Conservation (phyloP, 2,888 invertebrate genomes). For the Xylocampa areola region DNA sequence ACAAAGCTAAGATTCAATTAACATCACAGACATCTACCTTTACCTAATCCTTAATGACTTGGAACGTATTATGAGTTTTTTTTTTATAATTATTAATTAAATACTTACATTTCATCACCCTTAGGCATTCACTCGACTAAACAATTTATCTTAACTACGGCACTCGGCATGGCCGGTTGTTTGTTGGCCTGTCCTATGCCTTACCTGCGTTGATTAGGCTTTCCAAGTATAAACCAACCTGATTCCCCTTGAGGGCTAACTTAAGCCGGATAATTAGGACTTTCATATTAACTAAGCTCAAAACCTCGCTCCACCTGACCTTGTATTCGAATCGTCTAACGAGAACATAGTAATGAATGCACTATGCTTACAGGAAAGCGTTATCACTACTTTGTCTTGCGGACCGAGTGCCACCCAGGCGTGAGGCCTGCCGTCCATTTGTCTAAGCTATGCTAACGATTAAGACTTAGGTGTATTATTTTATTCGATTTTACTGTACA, state of each 20-base stretch:
- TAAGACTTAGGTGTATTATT: constrained; percentile 76
- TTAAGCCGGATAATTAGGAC: constrained; percentile 26
- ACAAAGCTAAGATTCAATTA: constrained; percentile 74
- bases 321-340: constrained; percentile 10
- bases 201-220: constrained; percentile 43
- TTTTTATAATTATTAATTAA: constrained; percentile 65
- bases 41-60: constrained; percentile 76
- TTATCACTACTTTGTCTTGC: constrained; percentile 14
- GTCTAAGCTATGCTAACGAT: constrained; percentile 80
- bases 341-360: constrained; percentile 17
- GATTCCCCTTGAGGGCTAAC: constrained; percentile 35
- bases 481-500: constrained; percentile 86
- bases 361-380: constrained; percentile 10
- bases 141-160: constrained; percentile 75
- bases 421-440: constrained; percentile 71
- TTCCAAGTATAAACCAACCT: constrained; percentile 41
- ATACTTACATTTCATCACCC: constrained; percentile 61
- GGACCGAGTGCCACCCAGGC: constrained; percentile 74
- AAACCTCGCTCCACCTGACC: constrained; percentile 8
- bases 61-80: constrained; percentile 78
- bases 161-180: constrained; percentile 70
- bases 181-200: constrained; percentile 6
- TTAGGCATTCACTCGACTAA: constrained; percentile 74
- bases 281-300: constrained; percentile 33
- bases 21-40: constrained; percentile 87